Evolutionary conservation across 1,140 invertebrate genomes (phyloP), one percentile per base, ranked within the genome.

Genomic region (Trialeurodes vaporariorum): DNA sequence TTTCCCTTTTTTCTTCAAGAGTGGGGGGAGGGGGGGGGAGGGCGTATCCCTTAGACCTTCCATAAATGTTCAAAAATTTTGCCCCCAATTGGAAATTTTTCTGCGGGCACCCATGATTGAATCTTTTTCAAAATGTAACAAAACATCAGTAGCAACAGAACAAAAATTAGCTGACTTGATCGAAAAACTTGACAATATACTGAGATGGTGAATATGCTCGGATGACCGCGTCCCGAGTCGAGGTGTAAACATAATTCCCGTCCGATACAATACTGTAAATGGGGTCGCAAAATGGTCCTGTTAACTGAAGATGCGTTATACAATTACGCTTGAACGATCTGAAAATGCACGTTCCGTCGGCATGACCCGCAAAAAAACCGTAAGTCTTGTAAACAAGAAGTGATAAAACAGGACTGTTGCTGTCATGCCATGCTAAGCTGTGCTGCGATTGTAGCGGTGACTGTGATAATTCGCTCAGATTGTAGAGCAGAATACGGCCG

Each of bases 271-370:
- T 73, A 68, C 82, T 80, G 73, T 85, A 81, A 25, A 86, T 81
- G 11, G 84, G 83, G 72, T 90, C 88, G 78, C 82, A 86, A 72
- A 89, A 83, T 2, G 87, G 80, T 0, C 88, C 88, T 23, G 86
- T 86, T 9, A 89, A 76, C 61, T 86, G 81, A 1, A 85, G 67
- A 58, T 71, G 70, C 65, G 77, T 81, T 67, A 80, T 75, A 9
- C 76, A 75, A 65, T 76, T 68, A 27, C 79, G 75, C 13, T 72
- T 67, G 27, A 76, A 73, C 23, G 75, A 73, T 62, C 78, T 65
- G 22, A 79, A 79, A 27, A 79, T 61, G 72, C 84, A 84, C 1
- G 82, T 82, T 1, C 85, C 86, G 77, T 88, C 87, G 73, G 81
- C 82, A 73, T 80, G 75, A 1, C 81, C 82, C 9, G 78, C 76